Conservation (phyloP, 2,113 vertebrate genomes). For the Hyla sarda region DNA sequence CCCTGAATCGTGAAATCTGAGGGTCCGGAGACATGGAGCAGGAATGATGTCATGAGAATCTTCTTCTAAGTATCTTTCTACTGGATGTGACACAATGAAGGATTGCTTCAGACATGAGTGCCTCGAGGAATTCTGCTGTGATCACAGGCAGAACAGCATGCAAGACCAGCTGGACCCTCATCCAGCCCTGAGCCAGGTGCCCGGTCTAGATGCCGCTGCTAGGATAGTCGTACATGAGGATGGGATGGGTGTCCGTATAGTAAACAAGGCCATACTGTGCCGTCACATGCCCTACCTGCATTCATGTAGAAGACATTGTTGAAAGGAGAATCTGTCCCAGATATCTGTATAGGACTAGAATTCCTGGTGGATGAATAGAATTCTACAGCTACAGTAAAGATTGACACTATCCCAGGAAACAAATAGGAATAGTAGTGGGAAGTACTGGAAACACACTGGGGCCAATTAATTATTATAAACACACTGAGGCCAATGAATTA, state of each 20-base stretch:
- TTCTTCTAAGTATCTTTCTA: background rate
- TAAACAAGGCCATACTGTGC: background rate
- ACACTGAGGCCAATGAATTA: too few relatives aligned
- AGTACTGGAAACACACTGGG: too few relatives aligned
- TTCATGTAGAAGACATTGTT: background rate
- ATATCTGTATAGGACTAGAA: background rate
- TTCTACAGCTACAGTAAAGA: too few relatives aligned
- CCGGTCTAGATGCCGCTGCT: background rate
- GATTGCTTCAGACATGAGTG: conserved; percentile 38
- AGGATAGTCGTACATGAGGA: background rate
- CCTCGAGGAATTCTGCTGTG: conserved; percentile 45
- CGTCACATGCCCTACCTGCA: background rate
- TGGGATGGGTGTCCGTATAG: background rate
- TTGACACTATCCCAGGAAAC: too few relatives aligned
- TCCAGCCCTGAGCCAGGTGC: conserved; percentile 35
- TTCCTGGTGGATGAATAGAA: too few relatives aligned
- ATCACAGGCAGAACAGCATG: conserved; percentile 46
- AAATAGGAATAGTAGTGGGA: background rate
- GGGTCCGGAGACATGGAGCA: background rate
- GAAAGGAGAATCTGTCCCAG: background rate
- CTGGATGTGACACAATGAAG: conserved; percentile 34
- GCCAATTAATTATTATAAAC: too few relatives aligned
- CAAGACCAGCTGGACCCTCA: conserved; percentile 37
- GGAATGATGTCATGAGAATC: conserved; percentile 36
- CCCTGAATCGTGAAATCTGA: background rate